Percentiles rank a stretch among this genome's conserved stretches.
These are phyloP conservation scores for Neocrepidodera transversa DNA, from an alignment of 2,888 invertebrate species.

Conservation along the genomic window DNA sequence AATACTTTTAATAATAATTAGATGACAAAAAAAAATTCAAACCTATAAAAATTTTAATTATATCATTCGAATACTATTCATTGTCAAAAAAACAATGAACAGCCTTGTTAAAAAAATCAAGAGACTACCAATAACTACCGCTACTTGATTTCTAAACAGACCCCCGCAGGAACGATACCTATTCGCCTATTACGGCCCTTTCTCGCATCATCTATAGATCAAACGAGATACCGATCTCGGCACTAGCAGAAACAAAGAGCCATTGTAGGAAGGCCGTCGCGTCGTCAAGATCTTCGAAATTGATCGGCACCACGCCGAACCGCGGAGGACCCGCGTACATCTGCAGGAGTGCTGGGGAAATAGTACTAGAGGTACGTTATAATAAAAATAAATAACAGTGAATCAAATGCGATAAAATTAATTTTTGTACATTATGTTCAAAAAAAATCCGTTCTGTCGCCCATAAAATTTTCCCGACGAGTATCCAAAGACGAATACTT, in stretches of 20 bases:
- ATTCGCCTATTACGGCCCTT: slow-evolving; percentile 5
- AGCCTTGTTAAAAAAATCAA: too few relatives aligned
- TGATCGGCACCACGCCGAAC: slow-evolving; percentile 11
- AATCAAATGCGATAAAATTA: too few relatives aligned
- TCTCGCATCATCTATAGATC: slow-evolving; percentile 11
- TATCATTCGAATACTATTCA: too few relatives aligned
- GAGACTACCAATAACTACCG: background rate
- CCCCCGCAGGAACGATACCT: background rate
- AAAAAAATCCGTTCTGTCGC: too few relatives aligned
- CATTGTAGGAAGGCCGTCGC: slow-evolving; percentile 20
- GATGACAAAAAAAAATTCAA: too few relatives aligned
- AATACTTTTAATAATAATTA: too few relatives aligned
- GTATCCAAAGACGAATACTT: too few relatives aligned
- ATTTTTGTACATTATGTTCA: too few relatives aligned
- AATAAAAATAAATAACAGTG: too few relatives aligned
- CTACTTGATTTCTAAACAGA: background rate
- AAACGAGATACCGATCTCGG: slow-evolving; percentile 12
- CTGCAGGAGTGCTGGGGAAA: slow-evolving; percentile 1
- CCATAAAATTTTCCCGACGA: too few relatives aligned
- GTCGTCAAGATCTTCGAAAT: slow-evolving; percentile 25
- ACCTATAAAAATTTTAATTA: too few relatives aligned
- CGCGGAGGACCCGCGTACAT: slow-evolving; percentile 4
- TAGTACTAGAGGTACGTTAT: slow-evolving; percentile 4
- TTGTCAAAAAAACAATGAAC: background rate
- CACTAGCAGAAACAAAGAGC: slow-evolving; percentile 20